phyloP scores from a whole-genome alignment of 2,888 invertebrate species.

The Dryobota labecula region DNA sequence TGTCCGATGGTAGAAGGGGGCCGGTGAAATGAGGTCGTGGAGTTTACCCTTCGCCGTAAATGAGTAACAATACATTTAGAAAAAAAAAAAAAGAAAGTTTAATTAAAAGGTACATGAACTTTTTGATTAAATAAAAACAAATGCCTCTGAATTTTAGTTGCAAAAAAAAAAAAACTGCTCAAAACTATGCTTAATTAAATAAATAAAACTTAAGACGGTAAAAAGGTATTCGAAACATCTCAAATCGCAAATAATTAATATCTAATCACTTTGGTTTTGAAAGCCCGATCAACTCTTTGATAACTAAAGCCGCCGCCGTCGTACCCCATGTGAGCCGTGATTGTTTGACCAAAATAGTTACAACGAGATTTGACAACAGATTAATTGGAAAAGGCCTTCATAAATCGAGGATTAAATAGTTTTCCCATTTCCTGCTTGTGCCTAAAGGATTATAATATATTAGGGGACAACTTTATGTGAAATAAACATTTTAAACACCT shows the following conservation, averaged over 20 bases:
- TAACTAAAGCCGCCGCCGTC: slow-evolving; percentile 31
- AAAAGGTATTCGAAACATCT: background rate
- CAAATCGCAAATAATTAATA: background rate
- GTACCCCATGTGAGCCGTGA: slow-evolving; percentile 7
- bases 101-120: background rate
- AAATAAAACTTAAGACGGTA: background rate
- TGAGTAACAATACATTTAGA: background rate
- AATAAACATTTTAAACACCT: background rate
- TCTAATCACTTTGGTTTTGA: slow-evolving; percentile 6
- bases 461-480: background rate
- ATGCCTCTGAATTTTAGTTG: background rate
- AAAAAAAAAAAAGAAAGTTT: background rate
- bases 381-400: slow-evolving; percentile 21
- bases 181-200: background rate
- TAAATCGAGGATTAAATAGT: slow-evolving; percentile 28
- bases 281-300: background rate
- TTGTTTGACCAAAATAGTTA: slow-evolving; percentile 40
- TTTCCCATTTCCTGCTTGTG: background rate
- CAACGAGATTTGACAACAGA: slow-evolving; percentile 28
- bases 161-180: too few species aligned
- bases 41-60: too few species aligned
- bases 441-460: slow-evolving; percentile 8
- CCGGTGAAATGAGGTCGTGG: too few species aligned
- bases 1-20: too few species aligned
- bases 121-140: background rate